These are phyloP conservation scores for Helobdella robusta DNA, from an alignment of 2,888 invertebrate species.

Conservation along the genomic window DNA sequence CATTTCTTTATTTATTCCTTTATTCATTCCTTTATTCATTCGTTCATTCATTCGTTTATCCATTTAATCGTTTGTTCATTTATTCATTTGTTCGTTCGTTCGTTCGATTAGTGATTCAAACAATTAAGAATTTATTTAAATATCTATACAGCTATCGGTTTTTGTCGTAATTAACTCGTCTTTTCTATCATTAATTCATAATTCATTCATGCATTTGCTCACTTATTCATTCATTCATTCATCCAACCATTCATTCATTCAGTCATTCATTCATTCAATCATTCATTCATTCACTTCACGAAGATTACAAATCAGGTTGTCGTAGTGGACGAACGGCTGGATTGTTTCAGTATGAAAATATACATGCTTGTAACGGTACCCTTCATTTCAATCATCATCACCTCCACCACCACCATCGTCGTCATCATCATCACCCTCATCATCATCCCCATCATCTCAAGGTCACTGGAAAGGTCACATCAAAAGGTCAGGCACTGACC, in stretches of 20 bases:
- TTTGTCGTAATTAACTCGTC: too few relatives aligned
- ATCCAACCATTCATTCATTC: too few relatives aligned
- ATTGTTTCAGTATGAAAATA: constrained; percentile 19
- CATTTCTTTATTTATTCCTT: too few relatives aligned
- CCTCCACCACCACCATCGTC: background rate
- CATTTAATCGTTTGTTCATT: too few relatives aligned
- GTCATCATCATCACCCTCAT: background rate
- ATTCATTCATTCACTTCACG: background rate
- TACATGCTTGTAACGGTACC: constrained; percentile 11
- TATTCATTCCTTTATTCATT: too few relatives aligned
- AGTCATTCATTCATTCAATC: background rate
- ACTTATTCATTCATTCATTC: too few relatives aligned
- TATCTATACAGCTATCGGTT: too few relatives aligned
- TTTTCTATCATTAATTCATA: background rate
- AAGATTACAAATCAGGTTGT: constrained; percentile 13
- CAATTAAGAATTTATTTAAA: too few relatives aligned
- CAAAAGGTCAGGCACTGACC: constrained; percentile 37
- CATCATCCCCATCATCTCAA: background rate
- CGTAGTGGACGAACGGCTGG: constrained; percentile 1
- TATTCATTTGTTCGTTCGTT: too few relatives aligned
- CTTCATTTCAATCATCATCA: background rate
- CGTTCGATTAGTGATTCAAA: too few relatives aligned
- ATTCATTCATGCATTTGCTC: too few relatives aligned
- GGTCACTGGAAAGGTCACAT: constrained; percentile 47
- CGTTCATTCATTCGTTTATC: too few relatives aligned